A percentile compares a stretch with the other conserved stretches of the same genome.
These are phyloP conservation scores for Babylonia areolata DNA, from an alignment of 1,140 invertebrate species.

Conservation along the genomic window DNA sequence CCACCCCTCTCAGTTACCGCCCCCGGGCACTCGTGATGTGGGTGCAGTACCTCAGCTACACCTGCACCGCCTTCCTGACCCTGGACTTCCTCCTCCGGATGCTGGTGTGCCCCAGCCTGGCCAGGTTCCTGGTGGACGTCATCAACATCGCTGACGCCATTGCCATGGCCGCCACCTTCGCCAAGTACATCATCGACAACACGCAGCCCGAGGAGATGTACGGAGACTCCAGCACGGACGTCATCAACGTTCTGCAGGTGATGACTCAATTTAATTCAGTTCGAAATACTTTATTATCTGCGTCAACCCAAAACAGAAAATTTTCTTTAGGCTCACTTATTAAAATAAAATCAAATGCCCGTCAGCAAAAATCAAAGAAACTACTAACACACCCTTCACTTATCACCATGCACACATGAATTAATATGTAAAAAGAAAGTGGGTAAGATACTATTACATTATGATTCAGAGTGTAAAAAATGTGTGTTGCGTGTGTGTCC, in stretches of 20 bases:
- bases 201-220: slow-evolving; percentile 48
- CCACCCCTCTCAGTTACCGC: neutral
- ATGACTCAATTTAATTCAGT: too few species aligned
- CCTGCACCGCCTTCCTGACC: slow-evolving; percentile 74
- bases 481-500: too few species aligned
- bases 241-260: slow-evolving; percentile 86
- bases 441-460: too few species aligned
- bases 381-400: too few species aligned
- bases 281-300: too few species aligned
- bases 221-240: slow-evolving; percentile 44
- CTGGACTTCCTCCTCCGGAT: slow-evolving; percentile 64
- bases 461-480: too few species aligned
- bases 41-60: slow-evolving; percentile 56
- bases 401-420: too few species aligned
- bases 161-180: slow-evolving; percentile 82
- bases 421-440: too few species aligned
- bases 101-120: slow-evolving; percentile 71
- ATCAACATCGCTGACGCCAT: slow-evolving; percentile 99
- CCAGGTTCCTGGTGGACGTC: slow-evolving; percentile 81
- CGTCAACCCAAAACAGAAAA: too few species aligned
- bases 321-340: too few species aligned
- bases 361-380: too few species aligned
- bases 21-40: neutral
- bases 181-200: slow-evolving; percentile 45
- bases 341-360: too few species aligned